These are phyloP conservation scores for Leiothrix lutea DNA, from an alignment of 2,113 vertebrate species.

Conservation along the genomic window DNA sequence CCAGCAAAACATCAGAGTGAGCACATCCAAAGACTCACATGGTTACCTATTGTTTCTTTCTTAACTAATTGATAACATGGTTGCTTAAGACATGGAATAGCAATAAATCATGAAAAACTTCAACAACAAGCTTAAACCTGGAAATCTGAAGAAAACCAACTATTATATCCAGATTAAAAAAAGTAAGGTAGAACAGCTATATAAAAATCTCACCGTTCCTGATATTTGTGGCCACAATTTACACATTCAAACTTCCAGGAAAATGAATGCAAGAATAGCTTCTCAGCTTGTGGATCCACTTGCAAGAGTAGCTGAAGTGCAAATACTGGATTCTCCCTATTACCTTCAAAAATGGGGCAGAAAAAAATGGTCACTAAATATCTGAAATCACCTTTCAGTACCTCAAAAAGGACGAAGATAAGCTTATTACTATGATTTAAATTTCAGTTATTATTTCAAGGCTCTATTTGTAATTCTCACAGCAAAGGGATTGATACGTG, in stretches of 20 bases:
- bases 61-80: neutral
- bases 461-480: neutral
- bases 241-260: conserved; percentile 85
- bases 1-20: neutral
- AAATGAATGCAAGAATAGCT: conserved; percentile 80
- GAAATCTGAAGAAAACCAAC: neutral
- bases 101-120: neutral
- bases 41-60: neutral
- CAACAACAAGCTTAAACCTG: neutral
- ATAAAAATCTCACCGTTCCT: conserved; percentile 73
- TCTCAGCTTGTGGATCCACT: conserved; percentile 74
- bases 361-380: neutral
- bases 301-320: conserved; percentile 83
- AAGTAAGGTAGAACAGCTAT: neutral
- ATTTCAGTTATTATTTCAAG: neutral
- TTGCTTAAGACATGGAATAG: neutral
- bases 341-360: conserved; percentile 71
- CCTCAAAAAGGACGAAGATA: neutral
- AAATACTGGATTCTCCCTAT: conserved; percentile 85
- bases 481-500: neutral
- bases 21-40: neutral
- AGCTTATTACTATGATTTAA: neutral
- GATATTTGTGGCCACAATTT: conserved; percentile 76
- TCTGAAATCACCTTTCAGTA: neutral
- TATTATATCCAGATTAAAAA: neutral